phyloP scores from a whole-genome alignment of 2,888 invertebrate genomes.

The Apoda limacodes region DNA sequence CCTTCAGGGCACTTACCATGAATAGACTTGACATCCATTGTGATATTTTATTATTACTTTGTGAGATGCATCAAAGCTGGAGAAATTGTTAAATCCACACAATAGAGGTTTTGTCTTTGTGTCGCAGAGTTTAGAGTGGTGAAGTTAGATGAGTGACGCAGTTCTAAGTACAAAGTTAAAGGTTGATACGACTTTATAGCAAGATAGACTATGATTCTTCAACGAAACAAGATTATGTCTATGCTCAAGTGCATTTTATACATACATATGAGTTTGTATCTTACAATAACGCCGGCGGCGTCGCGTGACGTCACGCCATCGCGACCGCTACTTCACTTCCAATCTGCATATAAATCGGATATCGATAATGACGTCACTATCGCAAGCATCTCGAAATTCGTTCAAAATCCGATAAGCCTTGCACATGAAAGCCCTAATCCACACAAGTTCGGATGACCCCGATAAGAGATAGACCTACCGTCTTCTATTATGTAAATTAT shows the following conservation, averaged over 20 bases:
- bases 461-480: constrained; percentile 62
- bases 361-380: constrained; percentile 65
- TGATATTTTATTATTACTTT: constrained; percentile 64
- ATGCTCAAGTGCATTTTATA: too few relatives aligned
- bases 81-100: constrained; percentile 63
- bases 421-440: constrained; percentile 62
- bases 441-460: constrained; percentile 64
- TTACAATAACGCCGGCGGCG: constrained; percentile 14
- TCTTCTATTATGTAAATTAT: constrained; percentile 69
- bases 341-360: constrained; percentile 71
- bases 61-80: constrained; percentile 59
- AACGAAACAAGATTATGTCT: constrained; percentile 4
- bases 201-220: too few relatives aligned
- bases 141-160: constrained; percentile 56
- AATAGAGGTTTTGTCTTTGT: constrained; percentile 59
- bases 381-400: constrained; percentile 62
- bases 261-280: neutral
- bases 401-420: constrained; percentile 64
- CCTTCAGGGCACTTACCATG: constrained; percentile 59
- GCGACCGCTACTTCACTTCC: constrained; percentile 45
- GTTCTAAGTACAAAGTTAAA: constrained; percentile 44
- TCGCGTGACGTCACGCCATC: constrained; percentile 15
- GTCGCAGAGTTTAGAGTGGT: constrained; percentile 56
- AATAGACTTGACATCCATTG: constrained; percentile 66
- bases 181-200: too few relatives aligned